Evolutionary conservation across 2,797 vertebrate species (phyloP), one percentile per base, ranked within the genome.

Genomic region (Artibeus lituratus): DNA sequence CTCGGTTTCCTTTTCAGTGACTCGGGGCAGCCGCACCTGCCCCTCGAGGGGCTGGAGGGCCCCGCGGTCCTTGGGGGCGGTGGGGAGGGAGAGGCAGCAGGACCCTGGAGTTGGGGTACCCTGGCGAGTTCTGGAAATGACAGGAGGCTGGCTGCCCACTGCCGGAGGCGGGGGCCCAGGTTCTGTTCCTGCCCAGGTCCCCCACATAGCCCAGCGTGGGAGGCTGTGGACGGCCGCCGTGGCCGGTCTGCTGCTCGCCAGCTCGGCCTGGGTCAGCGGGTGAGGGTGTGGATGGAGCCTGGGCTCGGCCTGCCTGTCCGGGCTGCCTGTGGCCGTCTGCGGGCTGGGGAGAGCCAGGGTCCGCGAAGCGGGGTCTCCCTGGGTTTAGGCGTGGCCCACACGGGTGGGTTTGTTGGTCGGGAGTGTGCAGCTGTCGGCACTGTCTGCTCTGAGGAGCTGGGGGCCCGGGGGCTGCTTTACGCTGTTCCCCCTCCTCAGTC

Each of bases 201-300:
- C 73, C 18, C n/a, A 9, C 11, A 18, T 10, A 6, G 29, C 3
- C 15, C 65, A 5, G 55, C 0, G 11, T 3, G 26, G n/a, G 18
- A 37, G 77, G 35, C 29, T 0, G 0, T 4, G 1, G 7, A 2
- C 35, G 62, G 32, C 26, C 7, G 0, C 35, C 3, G 2, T 2
- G 10, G 42, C 62, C 29, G 0, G 0, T 5, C 69, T n/a, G 26
- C 57, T 5, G 55, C 29, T 21, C 0, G 32, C 3, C 1, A 6
- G 26, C 16, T 11, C 15, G 29, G 67, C 15, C 35, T n/a, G 37
- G 55, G 49, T 53, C 49, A 18, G 72, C 29, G 0, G 24, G 5
- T 3, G 7, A 6, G 35, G 51, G 0, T 6, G 32, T 24, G 39
- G 70, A 7, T 0, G 3, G 37, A 18, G n/a, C 44, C 14, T 2